Base-by-base conservation (phyloP, 2,797 vertebrate genomes). In the Lithobates pipiens region DNA sequence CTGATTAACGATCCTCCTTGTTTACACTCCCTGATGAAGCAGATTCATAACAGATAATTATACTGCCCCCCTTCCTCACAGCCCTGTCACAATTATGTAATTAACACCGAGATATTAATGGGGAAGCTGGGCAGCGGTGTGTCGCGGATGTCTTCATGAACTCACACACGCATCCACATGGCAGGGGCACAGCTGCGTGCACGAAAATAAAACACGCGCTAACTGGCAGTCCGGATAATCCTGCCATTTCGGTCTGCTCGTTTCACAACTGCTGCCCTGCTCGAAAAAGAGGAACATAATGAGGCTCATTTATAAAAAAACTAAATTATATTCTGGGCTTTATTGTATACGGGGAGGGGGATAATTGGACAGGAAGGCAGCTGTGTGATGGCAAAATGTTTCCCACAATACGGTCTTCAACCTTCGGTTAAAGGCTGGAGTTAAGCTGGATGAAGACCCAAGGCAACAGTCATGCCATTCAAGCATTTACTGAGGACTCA, bases 41-140 rank as follows among this genome's bases (percentile, higher is more conserved):
- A 18, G 75, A 86, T 86, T 86, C 85, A 86, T 86, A 77, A 83
- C 71, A 75, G 85, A 82, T 86, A 86, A 83, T 86, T 86, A 86
- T 69, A n/a, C 72, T 54, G 77, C 72, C 77, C 79, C 79, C 73
- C 79, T 54, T 76, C 75, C 74, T 77, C 73, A 42, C 79, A 82
- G 68, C 85, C 75, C 80, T 78, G 82, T 86, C 85, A 86, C 76
- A 83, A 86, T 78, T 83, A 86, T 86, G 85, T 83, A 78, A 83
- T 86, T 86, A 86, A 86, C 85, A 83, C 80, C 69, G 39, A 72
- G 68, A 79, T 83, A 83, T 83, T 86, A 83, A 86, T 78, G 80
- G 75, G 85, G 44, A 72, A 76, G 76, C 75, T 42, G 85, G 85
- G 80, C 80, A 67, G 79, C 72, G 67, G 80, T 32, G 70, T 86